Evolutionary conservation across 2,797 vertebrate genomes (phyloP).

Genomic region (Sebastes wilsoni): DNA sequence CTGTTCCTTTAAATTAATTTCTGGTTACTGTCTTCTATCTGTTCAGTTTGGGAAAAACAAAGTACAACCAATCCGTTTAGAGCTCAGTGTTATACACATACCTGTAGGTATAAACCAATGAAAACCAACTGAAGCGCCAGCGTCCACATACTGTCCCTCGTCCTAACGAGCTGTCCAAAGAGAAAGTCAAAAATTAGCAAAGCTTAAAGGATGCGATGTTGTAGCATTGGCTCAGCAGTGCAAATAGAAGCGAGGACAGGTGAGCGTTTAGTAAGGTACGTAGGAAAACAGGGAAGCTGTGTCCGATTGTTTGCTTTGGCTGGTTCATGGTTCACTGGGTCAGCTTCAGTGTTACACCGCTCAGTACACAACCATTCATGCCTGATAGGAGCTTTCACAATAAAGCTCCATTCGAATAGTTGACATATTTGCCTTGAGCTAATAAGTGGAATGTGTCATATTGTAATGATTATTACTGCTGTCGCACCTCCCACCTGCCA

Average conservation of each 20-base stretch:
- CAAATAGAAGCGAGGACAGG: neutral
- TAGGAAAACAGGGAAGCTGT: neutral
- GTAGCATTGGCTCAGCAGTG: neutral
- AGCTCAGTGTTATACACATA: conserved; percentile 12
- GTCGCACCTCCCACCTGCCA: neutral
- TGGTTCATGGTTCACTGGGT: conserved; percentile 42
- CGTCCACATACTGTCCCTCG: conserved; percentile 40
- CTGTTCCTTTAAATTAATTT: neutral
- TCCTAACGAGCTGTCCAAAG: neutral
- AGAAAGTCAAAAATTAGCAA: neutral
- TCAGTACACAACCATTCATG: neutral
- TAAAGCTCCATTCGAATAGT: neutral
- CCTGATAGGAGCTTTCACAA: neutral
- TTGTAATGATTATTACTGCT: neutral
- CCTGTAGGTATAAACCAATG: conserved; percentile 44
- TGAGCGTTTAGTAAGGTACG: neutral
- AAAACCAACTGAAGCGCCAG: conserved; percentile 25
- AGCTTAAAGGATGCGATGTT: neutral
- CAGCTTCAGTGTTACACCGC: neutral
- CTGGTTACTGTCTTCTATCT: neutral
- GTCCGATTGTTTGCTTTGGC: conserved; percentile 27
- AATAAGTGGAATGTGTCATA: neutral
- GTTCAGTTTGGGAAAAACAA: neutral
- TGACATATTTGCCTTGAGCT: conserved; percentile 1
- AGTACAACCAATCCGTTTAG: neutral